Evolutionary conservation across 1,140 invertebrate genomes (phyloP), one percentile per base, ranked within the genome.

Genomic region (Sycophila sp.): DNA sequence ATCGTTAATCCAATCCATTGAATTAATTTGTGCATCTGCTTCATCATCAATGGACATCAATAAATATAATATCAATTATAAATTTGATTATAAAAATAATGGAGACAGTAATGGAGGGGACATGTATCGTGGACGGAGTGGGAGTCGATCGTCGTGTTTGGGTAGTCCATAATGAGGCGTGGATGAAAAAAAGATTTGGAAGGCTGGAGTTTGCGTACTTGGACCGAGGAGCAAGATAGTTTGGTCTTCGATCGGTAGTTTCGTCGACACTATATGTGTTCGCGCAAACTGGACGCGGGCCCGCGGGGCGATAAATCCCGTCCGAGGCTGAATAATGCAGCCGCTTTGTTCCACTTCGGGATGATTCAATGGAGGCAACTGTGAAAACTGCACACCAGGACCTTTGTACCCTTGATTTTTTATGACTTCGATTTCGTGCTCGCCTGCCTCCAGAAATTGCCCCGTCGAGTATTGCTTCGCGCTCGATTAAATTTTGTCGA

Each of bases 161-260:
- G n/a, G n/a, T n/a, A n/a, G n/a, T n/a, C n/a, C n/a, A n/a, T n/a
- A n/a, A n/a, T n/a, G n/a, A n/a, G n/a, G n/a, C n/a, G n/a, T n/a
- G 19, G 17, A 63, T 30, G 22, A 38, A 51, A 26, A 30, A 36
- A 45, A 10, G 34, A 30, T 10, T 36, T 38, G 24, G 28, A 22
- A 26, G 26, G 13, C 10, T 38, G 40, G 40, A 47, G 28, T 68
- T 55, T 24, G 19, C 8, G 30, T 49, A 32, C n/a, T 36, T n/a
- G 17, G 8, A n/a, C 17, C 28, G 28, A 30, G 42, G 19, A n/a
- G n/a, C n/a, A n/a, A n/a, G n/a, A 49, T 19, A 69, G 36, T 32
- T 53, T 62, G 56, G 56, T 40, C 67, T 69, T 69, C 34, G 34
- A 69, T 69, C 58, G 30, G 30, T 60, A 38, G 10, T 62, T 38